Conservation (phyloP, 2,888 invertebrate species). For the Kuschelorhynchus macadamiae region DNA sequence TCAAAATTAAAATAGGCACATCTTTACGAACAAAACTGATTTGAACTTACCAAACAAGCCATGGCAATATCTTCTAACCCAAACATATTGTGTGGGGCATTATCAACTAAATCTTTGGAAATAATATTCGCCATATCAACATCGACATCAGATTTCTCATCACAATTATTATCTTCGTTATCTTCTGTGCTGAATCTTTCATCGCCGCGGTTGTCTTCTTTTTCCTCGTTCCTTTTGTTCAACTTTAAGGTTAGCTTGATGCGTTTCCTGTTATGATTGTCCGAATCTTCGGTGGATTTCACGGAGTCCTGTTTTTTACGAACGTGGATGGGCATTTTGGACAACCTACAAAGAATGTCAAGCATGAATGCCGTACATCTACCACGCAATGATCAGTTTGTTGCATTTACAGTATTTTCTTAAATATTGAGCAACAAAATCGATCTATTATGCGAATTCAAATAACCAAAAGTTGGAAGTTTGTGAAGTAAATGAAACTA, state of each 20-base stretch:
- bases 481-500: no score
- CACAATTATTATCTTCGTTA: slow-evolving; percentile 29
- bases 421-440: no score
- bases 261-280: slow-evolving; percentile 19
- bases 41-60: slow-evolving; percentile 23
- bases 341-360: slow-evolving; percentile 8
- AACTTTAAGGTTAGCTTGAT: slow-evolving; percentile 33
- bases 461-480: no score
- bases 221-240: slow-evolving; percentile 12
- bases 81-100: slow-evolving; percentile 32
- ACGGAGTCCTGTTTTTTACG: slow-evolving; percentile 6
- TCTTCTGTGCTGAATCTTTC: slow-evolving; percentile 33
- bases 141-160: slow-evolving; percentile 62
- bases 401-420: no score
- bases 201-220: slow-evolving; percentile 10
- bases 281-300: slow-evolving; percentile 5
- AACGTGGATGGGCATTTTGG: slow-evolving; percentile 10
- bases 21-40: background rate
- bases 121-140: slow-evolving; percentile 30
- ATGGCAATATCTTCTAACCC: slow-evolving; percentile 26
- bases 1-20: no score
- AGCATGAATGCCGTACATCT: no score
- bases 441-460: no score
- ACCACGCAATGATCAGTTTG: no score
- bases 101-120: background rate